Percentiles rank a stretch among this genome's conserved stretches.
Conservation (phyloP, 2,888 invertebrate genomes). For the Leucophora obtusa region DNA sequence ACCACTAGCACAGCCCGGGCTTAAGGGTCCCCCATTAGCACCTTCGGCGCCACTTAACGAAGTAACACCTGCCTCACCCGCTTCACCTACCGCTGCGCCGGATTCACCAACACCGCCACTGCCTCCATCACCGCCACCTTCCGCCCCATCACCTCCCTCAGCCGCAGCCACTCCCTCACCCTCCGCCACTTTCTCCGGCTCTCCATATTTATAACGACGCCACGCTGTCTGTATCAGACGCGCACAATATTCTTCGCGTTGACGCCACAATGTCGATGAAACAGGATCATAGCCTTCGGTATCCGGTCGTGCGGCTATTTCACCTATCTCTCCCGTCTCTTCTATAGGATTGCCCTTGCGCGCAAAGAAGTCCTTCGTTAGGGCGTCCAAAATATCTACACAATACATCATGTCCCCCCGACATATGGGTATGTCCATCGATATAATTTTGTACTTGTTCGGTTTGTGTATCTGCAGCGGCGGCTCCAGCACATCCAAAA, state of each 20-base stretch:
- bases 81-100: conserved; percentile 34
- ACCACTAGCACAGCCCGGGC: conserved; percentile 71
- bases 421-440: conserved; percentile 99
- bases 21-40: conserved; percentile 66
- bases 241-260: conserved; percentile 97
- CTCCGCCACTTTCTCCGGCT: conserved; percentile 78
- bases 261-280: conserved; percentile 95
- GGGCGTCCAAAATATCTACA: conserved; percentile 98
- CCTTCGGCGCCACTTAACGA: conserved; percentile 47
- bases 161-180: conserved; percentile 66
- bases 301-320: conserved; percentile 90
- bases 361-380: conserved; percentile 99
- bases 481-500: conserved; percentile 96
- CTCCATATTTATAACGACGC: conserved; percentile 81
- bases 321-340: conserved; percentile 91
- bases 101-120: conserved; percentile 25
- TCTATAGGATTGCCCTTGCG: conserved; percentile 96
- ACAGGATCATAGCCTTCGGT: conserved; percentile 95
- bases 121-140: conserved; percentile 80
- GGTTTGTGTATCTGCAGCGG: conserved; percentile 98
- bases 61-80: conserved; percentile 23
- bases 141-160: conserved; percentile 78
- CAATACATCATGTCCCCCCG: conserved; percentile 98
- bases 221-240: conserved; percentile 96
- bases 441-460: conserved; percentile 98